A percentile compares a stretch with the other conserved stretches of the same genome.
phyloP scores from a whole-genome alignment of 2,888 invertebrate species.

The Lithophane leautieri region DNA sequence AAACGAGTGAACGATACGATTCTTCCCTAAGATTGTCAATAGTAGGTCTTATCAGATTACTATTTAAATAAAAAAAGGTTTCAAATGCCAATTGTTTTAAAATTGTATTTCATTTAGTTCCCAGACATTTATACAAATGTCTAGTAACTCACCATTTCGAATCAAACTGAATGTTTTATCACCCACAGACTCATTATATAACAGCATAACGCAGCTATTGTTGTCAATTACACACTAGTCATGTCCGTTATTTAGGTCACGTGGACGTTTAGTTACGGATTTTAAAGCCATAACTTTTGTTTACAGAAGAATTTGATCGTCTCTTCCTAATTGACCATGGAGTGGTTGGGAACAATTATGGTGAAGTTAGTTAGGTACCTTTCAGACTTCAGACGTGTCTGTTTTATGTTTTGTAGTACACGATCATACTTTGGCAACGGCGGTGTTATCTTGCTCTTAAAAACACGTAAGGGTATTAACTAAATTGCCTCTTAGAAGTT shows the following conservation, averaged over 20 bases:
- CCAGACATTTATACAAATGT: background rate
- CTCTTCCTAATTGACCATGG: background rate
- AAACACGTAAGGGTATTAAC: background rate
- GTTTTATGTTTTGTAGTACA: background rate
- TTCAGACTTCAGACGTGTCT: background rate
- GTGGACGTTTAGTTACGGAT: background rate
- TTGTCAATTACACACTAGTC: conserved; percentile 11
- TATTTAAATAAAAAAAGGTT: background rate
- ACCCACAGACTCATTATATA: conserved; percentile 3
- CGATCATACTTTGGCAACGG: background rate
- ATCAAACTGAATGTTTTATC: conserved; percentile 15
- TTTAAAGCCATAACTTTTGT: background rate
- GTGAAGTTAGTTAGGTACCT: background rate
- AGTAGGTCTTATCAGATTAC: background rate
- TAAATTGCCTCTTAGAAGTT: background rate
- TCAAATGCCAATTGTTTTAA: background rate
- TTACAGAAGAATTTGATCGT: background rate
- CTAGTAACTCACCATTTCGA: conserved; percentile 5
- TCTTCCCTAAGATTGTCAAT: background rate
- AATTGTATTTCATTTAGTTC: conserved; percentile 5
- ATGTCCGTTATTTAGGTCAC: background rate
- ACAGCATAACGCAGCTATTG: conserved; percentile 10
- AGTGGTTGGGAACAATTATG: background rate
- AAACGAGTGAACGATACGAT: background rate
- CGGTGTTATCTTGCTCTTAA: background rate